phyloP scores from a whole-genome alignment of 2,113 vertebrate genomes.

The Callionymus lyra region DNA sequence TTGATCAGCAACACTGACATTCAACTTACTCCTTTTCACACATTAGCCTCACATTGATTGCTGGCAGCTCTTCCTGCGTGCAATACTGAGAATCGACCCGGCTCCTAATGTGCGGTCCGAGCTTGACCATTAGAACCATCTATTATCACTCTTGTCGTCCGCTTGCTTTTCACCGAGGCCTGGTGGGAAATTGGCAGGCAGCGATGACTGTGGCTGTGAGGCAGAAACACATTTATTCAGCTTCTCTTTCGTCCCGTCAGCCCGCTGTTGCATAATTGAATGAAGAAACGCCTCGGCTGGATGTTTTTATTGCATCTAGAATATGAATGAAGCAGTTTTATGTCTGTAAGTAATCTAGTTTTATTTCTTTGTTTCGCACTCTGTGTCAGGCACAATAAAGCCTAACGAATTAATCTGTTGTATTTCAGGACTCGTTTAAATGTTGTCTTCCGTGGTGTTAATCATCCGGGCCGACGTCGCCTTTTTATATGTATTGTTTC shows the following conservation, averaged over 20 bases:
- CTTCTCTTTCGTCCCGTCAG: constrained; percentile 41
- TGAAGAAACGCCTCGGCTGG: constrained; percentile 7
- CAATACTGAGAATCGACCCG: constrained; percentile 57
- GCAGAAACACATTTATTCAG: constrained; percentile 28
- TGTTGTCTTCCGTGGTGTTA: neutral
- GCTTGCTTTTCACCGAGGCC: constrained; percentile 49
- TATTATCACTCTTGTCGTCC: constrained; percentile 55
- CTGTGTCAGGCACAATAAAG: constrained; percentile 10
- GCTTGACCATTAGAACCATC: constrained; percentile 63
- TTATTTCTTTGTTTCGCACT: neutral
- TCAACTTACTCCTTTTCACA: constrained; percentile 60
- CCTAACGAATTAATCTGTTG: constrained; percentile 1
- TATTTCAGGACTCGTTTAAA: constrained; percentile 1
- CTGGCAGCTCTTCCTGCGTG: constrained; percentile 56
- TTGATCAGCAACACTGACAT: constrained; percentile 66
- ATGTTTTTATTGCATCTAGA: constrained; percentile 13
- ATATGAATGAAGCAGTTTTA: constrained; percentile 26
- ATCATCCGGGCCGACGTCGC: neutral
- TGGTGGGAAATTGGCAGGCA: constrained; percentile 52
- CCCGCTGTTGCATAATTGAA: constrained; percentile 43
- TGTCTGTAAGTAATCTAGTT: constrained; percentile 4
- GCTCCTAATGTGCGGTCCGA: constrained; percentile 62
- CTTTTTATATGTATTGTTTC: too few species aligned
- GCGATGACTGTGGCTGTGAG: constrained; percentile 47
- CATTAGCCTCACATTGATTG: constrained; percentile 70